phyloP scores from a whole-genome alignment of 1,140 invertebrate genomes.

The Ostrea denselamellosa region DNA sequence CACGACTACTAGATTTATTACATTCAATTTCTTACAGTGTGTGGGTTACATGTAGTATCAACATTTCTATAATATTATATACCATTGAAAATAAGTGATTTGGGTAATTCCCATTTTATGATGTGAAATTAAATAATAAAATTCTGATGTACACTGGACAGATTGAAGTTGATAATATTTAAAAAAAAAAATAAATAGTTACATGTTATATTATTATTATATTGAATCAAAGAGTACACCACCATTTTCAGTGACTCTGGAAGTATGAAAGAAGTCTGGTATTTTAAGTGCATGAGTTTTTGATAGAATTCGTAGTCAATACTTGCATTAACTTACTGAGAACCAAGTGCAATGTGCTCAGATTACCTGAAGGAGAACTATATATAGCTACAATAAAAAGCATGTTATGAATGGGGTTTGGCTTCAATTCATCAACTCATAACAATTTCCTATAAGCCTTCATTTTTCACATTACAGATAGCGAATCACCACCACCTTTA shows the following conservation, averaged over 20 bases:
- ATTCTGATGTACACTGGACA: no score
- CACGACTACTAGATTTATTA: no score
- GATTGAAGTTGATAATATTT: no score
- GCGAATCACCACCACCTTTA: conserved; percentile 13
- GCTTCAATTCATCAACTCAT: background rate
- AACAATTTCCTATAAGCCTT: background rate
- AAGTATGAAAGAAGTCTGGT: background rate
- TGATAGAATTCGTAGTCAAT: background rate
- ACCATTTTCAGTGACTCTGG: background rate
- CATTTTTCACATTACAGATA: conserved; percentile 21
- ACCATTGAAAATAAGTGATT: no score
- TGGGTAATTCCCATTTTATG: no score
- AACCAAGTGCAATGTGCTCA: background rate
- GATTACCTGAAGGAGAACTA: background rate
- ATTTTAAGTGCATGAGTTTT: background rate
- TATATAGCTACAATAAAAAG: background rate
- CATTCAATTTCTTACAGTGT: no score
- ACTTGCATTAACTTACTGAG: background rate
- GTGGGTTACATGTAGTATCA: no score
- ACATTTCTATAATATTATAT: no score
- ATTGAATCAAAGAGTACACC: background rate
- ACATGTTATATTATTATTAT: no score
- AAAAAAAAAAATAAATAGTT: no score
- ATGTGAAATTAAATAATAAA: no score
- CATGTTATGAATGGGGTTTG: background rate